Evolutionary conservation across 2,888 invertebrate genomes (phyloP).

Genomic region (Nephrotoma flavescens): DNA sequence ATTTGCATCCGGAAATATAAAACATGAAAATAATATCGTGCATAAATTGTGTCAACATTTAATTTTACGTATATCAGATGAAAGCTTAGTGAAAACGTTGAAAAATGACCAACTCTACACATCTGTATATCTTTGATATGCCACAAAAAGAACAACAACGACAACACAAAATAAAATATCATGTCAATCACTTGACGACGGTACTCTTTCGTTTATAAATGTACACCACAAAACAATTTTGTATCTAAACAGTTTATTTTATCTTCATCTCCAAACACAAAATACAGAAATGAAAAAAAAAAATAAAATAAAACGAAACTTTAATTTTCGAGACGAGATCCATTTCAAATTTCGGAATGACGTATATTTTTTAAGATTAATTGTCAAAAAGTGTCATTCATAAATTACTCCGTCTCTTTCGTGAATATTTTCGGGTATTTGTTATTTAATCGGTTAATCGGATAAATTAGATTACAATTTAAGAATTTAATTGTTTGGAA

Average conservation of each 20-base stretch:
- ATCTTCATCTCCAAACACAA: background rate
- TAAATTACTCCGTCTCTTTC: background rate
- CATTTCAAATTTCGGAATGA: background rate
- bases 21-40: too few relatives aligned
- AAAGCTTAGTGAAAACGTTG: background rate
- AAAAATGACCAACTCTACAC: background rate
- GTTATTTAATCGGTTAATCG: background rate
- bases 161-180: background rate
- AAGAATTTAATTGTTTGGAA: background rate
- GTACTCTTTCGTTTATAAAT: background rate
- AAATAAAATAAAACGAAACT: too few relatives aligned
- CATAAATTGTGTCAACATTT: too few relatives aligned
- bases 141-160: background rate
- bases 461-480: background rate
- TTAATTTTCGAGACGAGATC: background rate
- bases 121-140: background rate
- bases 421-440: background rate
- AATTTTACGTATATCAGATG: background rate
- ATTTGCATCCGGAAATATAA: too few relatives aligned
- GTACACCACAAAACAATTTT: background rate
- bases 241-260: background rate
- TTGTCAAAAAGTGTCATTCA: background rate
- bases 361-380: background rate
- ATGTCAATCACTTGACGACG: background rate
- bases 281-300: background rate